Evolutionary conservation across 2,797 vertebrate species (phyloP).

Genomic region (Falco peregrinus): DNA sequence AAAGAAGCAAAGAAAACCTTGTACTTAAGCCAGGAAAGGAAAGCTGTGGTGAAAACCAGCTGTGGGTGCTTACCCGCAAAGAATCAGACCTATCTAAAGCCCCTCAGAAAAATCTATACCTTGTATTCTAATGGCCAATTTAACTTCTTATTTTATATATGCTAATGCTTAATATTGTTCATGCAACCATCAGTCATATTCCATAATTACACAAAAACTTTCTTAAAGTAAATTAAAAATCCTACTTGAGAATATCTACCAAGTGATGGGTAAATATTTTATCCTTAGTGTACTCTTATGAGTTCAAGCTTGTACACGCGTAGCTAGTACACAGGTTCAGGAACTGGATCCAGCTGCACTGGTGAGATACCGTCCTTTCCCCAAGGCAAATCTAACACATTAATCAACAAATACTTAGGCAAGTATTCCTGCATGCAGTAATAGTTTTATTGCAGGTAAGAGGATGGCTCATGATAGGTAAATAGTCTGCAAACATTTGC

Average conservation of each 20-base stretch:
- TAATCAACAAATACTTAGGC: not conserved
- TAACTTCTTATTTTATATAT: not conserved
- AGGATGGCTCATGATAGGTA: not conserved
- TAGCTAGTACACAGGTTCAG: not conserved
- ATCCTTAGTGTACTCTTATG: not conserved
- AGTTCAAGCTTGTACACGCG: not conserved
- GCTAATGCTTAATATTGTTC: not conserved
- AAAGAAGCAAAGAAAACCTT: not conserved
- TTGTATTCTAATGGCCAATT: not conserved
- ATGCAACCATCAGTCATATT: not conserved
- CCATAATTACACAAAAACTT: fast-evolving
- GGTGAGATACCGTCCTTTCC: not conserved
- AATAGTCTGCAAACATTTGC: not conserved
- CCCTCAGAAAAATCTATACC: not conserved
- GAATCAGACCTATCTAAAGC: not conserved
- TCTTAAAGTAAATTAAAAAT: not conserved
- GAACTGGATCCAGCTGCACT: not conserved
- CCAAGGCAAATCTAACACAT: not conserved
- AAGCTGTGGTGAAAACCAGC: not conserved
- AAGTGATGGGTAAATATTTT: not conserved
- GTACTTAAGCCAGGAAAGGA: not conserved
- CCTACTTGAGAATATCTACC: not conserved
- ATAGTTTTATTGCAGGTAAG: not conserved
- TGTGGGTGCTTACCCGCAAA: not conserved
- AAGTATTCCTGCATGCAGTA: not conserved